Base-by-base conservation (phyloP, 2,113 vertebrate genomes). In the Saccopteryx leptura region DNA sequence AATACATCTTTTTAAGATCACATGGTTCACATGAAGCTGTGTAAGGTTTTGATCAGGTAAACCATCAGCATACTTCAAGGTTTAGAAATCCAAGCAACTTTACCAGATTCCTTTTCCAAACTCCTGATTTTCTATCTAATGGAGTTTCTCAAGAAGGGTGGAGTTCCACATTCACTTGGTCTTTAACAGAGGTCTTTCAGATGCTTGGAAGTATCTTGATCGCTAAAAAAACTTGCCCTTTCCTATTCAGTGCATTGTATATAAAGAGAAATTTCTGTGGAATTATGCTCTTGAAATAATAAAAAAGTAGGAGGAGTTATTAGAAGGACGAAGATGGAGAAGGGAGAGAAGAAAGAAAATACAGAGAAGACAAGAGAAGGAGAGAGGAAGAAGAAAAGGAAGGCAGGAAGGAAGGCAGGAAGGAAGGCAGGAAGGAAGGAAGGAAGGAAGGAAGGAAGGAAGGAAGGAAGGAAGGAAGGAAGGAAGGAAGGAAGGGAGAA, bases 331-430 rank as follows among this genome's bases (percentile, higher is more conserved):
- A 26, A 50, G 33, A 65, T 65, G 63, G 46, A 19, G 48, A 15
- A 28, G 9, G 31, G 7, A 4, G 10, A 23, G 26, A 10, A 61
- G 18, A 33, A 88, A 13, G 9, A 58, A 23, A 5, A 39, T 15
- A 31, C 63, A 65, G 63, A 48, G 71, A 48, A 26, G 33, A 26
- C 63, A 28, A 28, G 14, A 26, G 11, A 23, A 14, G 33, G 12
- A 2, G 12, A 17, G 21, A 7, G 56, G 13, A 28, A 88, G 28
- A 12, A 65, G 63, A 28, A 10, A 13, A 65, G 26, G 63, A 9
- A 52, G 4, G 12, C 1, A 17, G 21, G 11, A 2, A 33, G 14
- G 17, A 1, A n/a, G 9, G 3, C 61, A 1, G 7, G 1, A 39
- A 46, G 46, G 12, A 74, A 11, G 21, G 5, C 1, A 56, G 5